Conservation (phyloP, 2,113 vertebrate species). For the Donacobius atricapilla region DNA sequence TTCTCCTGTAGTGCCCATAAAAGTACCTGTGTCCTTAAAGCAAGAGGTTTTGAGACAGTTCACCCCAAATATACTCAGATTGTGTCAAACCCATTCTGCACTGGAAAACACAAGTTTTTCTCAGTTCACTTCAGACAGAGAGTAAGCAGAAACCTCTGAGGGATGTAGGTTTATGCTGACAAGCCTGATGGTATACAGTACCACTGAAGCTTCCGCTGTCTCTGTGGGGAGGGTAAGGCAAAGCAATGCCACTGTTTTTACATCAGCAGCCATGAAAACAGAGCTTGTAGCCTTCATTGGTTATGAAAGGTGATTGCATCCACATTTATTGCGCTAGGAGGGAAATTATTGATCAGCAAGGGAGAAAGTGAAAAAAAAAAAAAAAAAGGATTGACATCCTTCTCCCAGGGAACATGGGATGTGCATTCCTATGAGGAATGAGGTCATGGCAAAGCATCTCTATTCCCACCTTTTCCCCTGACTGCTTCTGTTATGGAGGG, state of each 20-base stretch:
- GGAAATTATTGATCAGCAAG: not conserved
- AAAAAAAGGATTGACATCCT: not conserved
- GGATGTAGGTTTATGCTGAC: not conserved
- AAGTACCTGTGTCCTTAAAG: not conserved
- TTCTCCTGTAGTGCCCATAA: not conserved
- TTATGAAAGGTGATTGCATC: not conserved
- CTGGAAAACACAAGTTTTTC: not conserved
- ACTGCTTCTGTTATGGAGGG: not conserved
- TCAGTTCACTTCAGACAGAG: not conserved
- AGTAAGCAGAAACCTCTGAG: not conserved
- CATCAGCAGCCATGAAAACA: not conserved
- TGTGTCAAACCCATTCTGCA: not conserved
- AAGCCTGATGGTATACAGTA: not conserved
- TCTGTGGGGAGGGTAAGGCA: not conserved
- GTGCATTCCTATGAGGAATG: rapidly evolving
- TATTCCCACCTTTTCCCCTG: not conserved
- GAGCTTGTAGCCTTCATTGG: not conserved
- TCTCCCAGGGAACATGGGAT: not conserved
- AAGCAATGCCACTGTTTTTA: not conserved
- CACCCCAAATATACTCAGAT: not conserved
- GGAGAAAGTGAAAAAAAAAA: not conserved
- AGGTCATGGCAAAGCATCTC: not conserved
- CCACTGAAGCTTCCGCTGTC: not conserved
- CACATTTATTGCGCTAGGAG: not conserved
- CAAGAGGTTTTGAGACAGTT: not conserved